Evolutionary conservation across 2,888 invertebrate species (phyloP), one percentile per base, ranked within the genome.

Genomic region (Parnassius glacialis): DNA sequence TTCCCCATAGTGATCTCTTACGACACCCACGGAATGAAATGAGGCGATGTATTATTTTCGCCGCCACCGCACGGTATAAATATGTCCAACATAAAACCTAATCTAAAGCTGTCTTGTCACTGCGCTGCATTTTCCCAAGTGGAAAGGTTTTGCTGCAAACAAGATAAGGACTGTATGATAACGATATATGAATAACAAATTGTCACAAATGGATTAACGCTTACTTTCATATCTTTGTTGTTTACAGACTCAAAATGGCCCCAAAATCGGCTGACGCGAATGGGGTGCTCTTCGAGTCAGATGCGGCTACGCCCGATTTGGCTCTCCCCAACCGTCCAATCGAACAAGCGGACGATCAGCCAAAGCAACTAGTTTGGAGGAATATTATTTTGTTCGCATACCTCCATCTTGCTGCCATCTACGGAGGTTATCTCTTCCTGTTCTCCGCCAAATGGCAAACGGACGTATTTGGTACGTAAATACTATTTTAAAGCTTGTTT

Each of bases 381-480:
- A 97, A 97, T 79, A 95, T 97, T 56, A 83, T 95, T n/a, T 91
- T 95, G 1, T 97, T 97, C 77, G 87, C 91, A 10, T 95, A 95
- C 76, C 92, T 97, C 65, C 97, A 97, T 79, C 48, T 94, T 56
- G 95, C 94, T 2, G 95, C 96, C 0, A 59, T 96, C 0, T 96
- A 96, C 76, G 97, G 97, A 57, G 81, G 94, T 5, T 96, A 94
- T 81, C 91, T 96, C 16, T 91, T 94, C 78, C 83, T 96, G 43
- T 94, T 95, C 59, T 94, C 95, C 5, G 96, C 96, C 44, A 95
- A 94, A 91, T 91, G 95, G 86, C 87, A 89, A 69, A 97, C 97
- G 10, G 86, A 93, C 61, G 71, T 94, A 65, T 94, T 94, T 77
- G 95, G 97, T 97, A 86, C 94, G 94, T 74, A 61, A 34, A 51